Percentiles rank a stretch among this genome's conserved stretches.
Evolutionary conservation across 2,888 invertebrate genomes (phyloP).

Genomic region (Liodrosophila aerea): DNA sequence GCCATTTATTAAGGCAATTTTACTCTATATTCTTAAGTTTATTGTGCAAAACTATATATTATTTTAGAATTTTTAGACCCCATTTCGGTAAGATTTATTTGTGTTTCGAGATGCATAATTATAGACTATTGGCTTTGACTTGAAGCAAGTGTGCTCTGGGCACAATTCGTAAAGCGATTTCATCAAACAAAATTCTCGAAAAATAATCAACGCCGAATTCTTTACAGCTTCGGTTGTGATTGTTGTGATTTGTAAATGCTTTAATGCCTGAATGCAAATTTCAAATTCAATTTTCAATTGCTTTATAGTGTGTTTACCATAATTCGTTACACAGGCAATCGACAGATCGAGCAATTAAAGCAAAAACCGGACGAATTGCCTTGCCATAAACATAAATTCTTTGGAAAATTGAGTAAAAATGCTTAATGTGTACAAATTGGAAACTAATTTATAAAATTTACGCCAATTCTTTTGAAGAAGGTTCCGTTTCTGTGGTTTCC

Average conservation of each 20-base stretch:
- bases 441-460: too few relatives aligned
- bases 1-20: too few relatives aligned
- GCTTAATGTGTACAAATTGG: too few relatives aligned
- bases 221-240: too few relatives aligned
- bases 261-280: slow-evolving; percentile 49
- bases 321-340: slow-evolving; percentile 46
- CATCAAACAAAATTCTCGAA: slow-evolving; percentile 58
- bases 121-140: neutral
- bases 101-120: slow-evolving; percentile 11
- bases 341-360: slow-evolving; percentile 46
- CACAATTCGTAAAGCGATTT: slow-evolving; percentile 46
- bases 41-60: neutral
- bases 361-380: slow-evolving; percentile 5
- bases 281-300: slow-evolving; percentile 15
- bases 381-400: too few relatives aligned
- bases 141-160: slow-evolving; percentile 4
- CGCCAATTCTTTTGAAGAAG: too few relatives aligned
- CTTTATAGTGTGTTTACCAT: slow-evolving; percentile 51
- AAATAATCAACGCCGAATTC: slow-evolving; percentile 56
- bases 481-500: too few relatives aligned
- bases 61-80: slow-evolving; percentile 6
- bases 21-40: too few relatives aligned
- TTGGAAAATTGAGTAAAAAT: neutral
- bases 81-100: slow-evolving; percentile 6
- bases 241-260: slow-evolving; percentile 48